A percentile compares a stretch with the other conserved stretches of the same genome.
These are phyloP conservation scores for Gallirallus australis DNA, from an alignment of 2,797 vertebrate species.

Conservation along the genomic window DNA sequence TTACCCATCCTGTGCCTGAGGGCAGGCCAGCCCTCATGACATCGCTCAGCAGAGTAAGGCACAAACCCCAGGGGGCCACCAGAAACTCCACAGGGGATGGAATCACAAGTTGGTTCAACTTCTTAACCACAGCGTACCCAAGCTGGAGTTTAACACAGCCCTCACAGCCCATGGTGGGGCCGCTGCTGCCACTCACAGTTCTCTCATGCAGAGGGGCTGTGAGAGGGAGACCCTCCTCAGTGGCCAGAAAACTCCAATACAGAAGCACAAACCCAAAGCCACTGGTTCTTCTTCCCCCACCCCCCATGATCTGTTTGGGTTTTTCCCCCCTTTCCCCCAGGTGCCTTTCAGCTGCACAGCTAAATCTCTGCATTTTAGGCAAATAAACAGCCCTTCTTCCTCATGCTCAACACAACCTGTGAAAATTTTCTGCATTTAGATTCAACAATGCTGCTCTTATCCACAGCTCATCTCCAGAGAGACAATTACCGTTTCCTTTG, in stretches of 20 bases:
- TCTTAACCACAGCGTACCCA: rapidly evolving
- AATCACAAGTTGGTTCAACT: not conserved
- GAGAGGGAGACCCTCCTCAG: not conserved
- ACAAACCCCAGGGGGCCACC: not conserved
- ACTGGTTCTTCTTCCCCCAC: not conserved
- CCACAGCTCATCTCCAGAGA: constrained; percentile 90
- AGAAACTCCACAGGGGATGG: not conserved
- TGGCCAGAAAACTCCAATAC: not conserved
- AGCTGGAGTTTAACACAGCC: not conserved
- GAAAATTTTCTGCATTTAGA: constrained; percentile 84
- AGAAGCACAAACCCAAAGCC: not conserved
- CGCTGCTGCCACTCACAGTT: rapidly evolving
- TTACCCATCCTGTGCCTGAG: rapidly evolving
- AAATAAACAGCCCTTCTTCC: constrained; percentile 72
- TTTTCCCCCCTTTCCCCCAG: not conserved
- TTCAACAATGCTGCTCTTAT: constrained; percentile 82
- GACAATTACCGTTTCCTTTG: constrained; percentile 94
- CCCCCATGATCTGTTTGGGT: rapidly evolving
- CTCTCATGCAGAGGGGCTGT: not conserved
- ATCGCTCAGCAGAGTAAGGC: not conserved
- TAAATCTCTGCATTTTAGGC: constrained; percentile 48
- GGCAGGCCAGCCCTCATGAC: not conserved
- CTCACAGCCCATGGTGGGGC: rapidly evolving
- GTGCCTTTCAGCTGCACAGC: constrained; percentile 18
- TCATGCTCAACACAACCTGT: constrained; percentile 79